Conservation (phyloP, 1,140 invertebrate genomes). For the Drosophila micromelanica region DNA sequence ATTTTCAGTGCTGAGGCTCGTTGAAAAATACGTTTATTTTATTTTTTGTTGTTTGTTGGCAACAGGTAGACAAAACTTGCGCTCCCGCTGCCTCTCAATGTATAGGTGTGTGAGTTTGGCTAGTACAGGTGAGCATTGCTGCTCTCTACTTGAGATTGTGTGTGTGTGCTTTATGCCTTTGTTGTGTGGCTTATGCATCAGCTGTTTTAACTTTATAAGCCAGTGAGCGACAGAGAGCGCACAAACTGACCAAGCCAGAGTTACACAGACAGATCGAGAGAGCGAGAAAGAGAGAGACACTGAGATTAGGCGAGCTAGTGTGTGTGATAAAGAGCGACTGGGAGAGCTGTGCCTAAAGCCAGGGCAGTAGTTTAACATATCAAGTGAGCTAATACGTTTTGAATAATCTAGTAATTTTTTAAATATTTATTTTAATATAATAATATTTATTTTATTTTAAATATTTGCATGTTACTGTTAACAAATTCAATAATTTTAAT, state of each 20-base stretch:
- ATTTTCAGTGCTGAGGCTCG: slow-evolving; percentile 30
- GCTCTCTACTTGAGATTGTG: slow-evolving; percentile 3
- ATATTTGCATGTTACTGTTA: no score
- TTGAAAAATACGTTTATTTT: slow-evolving; percentile 28
- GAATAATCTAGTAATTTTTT: no score
- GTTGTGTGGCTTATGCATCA: slow-evolving; percentile 32
- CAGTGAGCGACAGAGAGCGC: slow-evolving; percentile 15
- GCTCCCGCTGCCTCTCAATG: slow-evolving; percentile 5
- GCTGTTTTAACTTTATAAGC: slow-evolving; percentile 36
- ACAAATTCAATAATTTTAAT: not conserved
- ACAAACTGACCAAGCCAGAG: slow-evolving; percentile 11
- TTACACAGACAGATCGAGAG: not conserved
- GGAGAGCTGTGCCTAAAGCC: slow-evolving; percentile 13
- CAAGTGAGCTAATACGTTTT: not conserved
- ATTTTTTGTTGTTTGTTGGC: slow-evolving; percentile 49
- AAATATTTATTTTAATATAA: no score
- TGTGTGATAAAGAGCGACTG: not conserved
- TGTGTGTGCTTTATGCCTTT: slow-evolving; percentile 27
- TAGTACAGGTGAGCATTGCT: slow-evolving; percentile 4
- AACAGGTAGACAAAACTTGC: slow-evolving; percentile 62
- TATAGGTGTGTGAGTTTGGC: slow-evolving; percentile 1
- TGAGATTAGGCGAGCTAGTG: not conserved
- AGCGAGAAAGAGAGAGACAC: not conserved
- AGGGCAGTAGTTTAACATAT: slow-evolving; percentile 8
- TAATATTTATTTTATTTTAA: no score